A percentile compares a stretch with the other conserved stretches of the same genome.
phyloP scores from a whole-genome alignment of 2,888 invertebrate species.

The Pristionchus japonicus region DNA sequence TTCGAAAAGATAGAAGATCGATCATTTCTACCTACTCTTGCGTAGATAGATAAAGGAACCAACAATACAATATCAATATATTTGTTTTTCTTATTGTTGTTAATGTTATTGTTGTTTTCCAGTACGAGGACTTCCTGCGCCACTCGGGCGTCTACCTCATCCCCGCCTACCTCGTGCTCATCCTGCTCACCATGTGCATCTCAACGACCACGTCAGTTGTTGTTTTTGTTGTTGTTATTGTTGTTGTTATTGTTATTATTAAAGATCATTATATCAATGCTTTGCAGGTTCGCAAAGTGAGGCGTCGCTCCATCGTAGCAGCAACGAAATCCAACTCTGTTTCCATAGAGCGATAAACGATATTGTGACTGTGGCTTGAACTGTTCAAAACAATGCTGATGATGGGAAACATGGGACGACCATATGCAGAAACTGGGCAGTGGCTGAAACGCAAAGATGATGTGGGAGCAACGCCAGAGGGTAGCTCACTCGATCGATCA shows the following conservation, averaged over 20 bases:
- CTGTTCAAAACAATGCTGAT: no score
- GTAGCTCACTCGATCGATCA: no score
- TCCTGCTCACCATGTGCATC: not conserved
- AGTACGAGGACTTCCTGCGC: slow-evolving; percentile 8
- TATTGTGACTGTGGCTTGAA: slow-evolving; percentile 7
- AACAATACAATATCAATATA: no score
- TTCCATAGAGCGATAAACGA: slow-evolving; percentile 6
- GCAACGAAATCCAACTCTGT: not conserved
- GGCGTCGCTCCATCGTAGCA: not conserved
- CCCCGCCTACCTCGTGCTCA: slow-evolving; percentile 12
- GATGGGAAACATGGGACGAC: no score
- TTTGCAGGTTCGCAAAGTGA: slow-evolving; percentile 11
- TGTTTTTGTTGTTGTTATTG: not conserved
- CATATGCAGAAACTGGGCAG: no score
- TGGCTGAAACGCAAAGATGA: no score
- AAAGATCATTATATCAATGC: not conserved
- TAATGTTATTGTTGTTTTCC: no score
- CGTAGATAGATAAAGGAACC: no score
- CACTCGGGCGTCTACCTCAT: slow-evolving; percentile 30
- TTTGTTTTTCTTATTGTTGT: no score
- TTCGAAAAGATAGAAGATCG: no score
- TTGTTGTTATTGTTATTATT: not conserved
- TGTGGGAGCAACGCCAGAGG: no score
- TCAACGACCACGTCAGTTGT: not conserved
- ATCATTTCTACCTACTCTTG: no score